Percentiles rank a stretch among this genome's conserved stretches.
Evolutionary conservation across 1,140 invertebrate species (phyloP).

Genomic region (Brachionus calyciflorus): DNA sequence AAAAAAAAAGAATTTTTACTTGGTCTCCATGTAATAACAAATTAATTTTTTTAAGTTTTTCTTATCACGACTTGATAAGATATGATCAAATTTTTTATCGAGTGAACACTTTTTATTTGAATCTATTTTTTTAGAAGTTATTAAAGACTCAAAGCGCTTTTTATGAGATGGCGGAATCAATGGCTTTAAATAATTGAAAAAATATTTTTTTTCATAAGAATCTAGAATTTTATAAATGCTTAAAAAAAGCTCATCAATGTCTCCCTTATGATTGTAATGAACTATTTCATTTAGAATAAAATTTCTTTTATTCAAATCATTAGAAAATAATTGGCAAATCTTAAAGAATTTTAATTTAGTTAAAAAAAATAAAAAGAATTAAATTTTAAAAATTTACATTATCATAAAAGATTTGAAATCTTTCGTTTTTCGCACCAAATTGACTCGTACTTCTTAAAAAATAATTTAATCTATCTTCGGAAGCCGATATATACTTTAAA

Average conservation of each 20-base stretch:
- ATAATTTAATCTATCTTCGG: not conserved
- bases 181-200: not conserved
- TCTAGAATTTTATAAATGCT: not conserved
- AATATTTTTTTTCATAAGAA: not conserved
- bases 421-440: not conserved
- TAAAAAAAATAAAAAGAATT: not conserved
- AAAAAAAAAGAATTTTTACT: not conserved
- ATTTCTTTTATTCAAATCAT: not conserved
- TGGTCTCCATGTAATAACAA: not conserved
- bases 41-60: not conserved
- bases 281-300: not conserved
- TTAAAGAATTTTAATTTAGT: not conserved
- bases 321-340: not conserved
- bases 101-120: too few species aligned
- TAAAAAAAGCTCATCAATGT: not conserved
- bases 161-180: not conserved
- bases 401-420: not conserved
- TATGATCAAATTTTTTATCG: not conserved
- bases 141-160: not conserved
- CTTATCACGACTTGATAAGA: not conserved
- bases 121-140: not conserved
- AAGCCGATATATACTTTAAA: not conserved
- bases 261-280: not conserved
- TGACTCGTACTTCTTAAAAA: not conserved
- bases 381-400: not conserved